These are phyloP conservation scores for Arenicola marina DNA, from an alignment of 2,888 invertebrate genomes.

Conservation along the genomic window DNA sequence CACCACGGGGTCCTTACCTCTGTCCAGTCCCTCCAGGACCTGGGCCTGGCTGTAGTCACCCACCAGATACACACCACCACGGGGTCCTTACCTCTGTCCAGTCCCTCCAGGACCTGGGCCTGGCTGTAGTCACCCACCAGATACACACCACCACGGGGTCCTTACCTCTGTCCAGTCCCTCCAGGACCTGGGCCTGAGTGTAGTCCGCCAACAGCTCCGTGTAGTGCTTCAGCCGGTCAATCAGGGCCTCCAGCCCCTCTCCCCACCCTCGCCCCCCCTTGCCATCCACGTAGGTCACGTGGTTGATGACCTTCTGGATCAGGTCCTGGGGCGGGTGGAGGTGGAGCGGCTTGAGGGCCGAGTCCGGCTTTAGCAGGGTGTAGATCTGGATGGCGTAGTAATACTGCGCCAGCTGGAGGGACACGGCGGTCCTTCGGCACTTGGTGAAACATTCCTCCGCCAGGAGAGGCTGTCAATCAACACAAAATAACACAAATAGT, in stretches of 20 bases:
- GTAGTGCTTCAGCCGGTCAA: conserved; percentile 52
- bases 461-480: not conserved
- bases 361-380: conserved; percentile 36
- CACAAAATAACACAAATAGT: too few species aligned
- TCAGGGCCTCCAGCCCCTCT: conserved; percentile 36
- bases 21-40: too few species aligned
- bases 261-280: conserved; percentile 4
- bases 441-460: conserved; percentile 56
- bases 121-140: too few species aligned
- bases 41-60: too few species aligned
- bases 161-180: conserved; percentile 60
- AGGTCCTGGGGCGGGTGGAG: conserved; percentile 40
- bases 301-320: conserved; percentile 37
- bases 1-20: too few species aligned
- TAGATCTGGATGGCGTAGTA: conserved; percentile 60
- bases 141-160: too few species aligned
- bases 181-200: conserved; percentile 61
- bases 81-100: too few species aligned
- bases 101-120: too few species aligned
- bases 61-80: too few species aligned
- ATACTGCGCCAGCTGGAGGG: conserved; percentile 60
- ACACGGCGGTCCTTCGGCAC: conserved; percentile 57
- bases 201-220: conserved; percentile 59
- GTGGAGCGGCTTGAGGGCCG: conserved; percentile 38
- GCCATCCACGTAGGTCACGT: not conserved